Evolutionary conservation across 2,888 invertebrate genomes (phyloP).

Genomic region (Drosophila subsilvestris): DNA sequence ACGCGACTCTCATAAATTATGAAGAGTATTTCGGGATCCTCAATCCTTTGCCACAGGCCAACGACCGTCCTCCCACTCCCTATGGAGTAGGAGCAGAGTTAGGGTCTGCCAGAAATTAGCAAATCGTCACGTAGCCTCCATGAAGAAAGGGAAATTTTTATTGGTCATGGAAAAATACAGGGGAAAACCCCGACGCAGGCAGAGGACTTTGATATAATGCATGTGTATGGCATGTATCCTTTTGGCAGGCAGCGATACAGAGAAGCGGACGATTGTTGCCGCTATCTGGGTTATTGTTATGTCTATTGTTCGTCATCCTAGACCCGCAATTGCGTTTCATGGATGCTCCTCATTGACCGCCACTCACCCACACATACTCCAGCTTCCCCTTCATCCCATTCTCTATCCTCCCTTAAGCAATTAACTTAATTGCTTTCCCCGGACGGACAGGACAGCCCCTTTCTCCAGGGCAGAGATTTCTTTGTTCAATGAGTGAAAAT

Average conservation of each 20-base stretch:
- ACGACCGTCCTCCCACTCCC: constrained; percentile 22
- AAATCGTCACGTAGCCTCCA: constrained; percentile 78
- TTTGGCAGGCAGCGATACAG: constrained; percentile 21
- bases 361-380: constrained; percentile 15
- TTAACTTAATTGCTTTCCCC: constrained; percentile 72
- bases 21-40: constrained; percentile 15
- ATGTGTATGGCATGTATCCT: constrained; percentile 26
- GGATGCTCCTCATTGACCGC: constrained; percentile 17
- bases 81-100: neutral
- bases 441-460: constrained; percentile 6
- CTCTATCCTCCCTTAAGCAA: constrained; percentile 52
- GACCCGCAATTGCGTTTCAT: constrained; percentile 57
- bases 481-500: constrained; percentile 72
- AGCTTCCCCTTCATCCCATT: neutral
- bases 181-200: neutral
- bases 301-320: constrained; percentile 58
- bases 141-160: constrained; percentile 37
- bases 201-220: constrained; percentile 40
- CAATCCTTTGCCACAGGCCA: constrained; percentile 37
- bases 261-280: constrained; percentile 28
- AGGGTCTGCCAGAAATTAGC: constrained; percentile 56
- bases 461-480: constrained; percentile 20
- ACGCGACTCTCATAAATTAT: constrained; percentile 58
- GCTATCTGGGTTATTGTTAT: constrained; percentile 43
- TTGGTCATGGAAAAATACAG: constrained; percentile 17